A percentile compares a stretch with the other conserved stretches of the same genome.
phyloP scores from a whole-genome alignment of 53 echinoderm and acorn worm genomes.

The Arbacia lixula region DNA sequence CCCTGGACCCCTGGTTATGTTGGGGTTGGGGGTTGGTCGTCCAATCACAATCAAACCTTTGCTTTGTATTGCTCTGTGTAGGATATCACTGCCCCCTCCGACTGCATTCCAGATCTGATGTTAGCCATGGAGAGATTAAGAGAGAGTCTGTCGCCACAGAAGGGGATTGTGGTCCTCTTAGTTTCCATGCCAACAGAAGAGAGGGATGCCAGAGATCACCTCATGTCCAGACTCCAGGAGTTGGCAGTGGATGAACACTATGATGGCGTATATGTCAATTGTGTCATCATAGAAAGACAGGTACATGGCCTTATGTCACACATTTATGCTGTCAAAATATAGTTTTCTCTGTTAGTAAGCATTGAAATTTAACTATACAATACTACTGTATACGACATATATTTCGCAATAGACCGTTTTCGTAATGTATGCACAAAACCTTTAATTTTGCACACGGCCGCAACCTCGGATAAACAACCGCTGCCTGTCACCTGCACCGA shows the following conservation, averaged over 20 bases:
- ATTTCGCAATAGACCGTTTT: no score
- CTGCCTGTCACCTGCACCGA: no score
- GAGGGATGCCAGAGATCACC: neutral
- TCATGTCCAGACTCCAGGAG: conserved; percentile 9
- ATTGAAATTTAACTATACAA: no score
- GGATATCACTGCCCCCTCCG: neutral
- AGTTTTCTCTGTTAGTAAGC: no score
- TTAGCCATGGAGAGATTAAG: neutral
- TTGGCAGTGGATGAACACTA: neutral
- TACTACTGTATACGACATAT: no score
- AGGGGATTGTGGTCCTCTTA: neutral
- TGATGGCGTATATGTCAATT: conserved; percentile 23
- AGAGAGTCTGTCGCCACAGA: neutral
- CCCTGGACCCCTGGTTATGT: no score
- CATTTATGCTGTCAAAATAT: no score
- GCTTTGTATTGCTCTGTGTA: neutral
- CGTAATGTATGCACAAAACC: no score
- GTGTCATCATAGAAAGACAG: conserved; percentile 48
- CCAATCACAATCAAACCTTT: no score
- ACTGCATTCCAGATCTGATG: conserved; percentile 12
- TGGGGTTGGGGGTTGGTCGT: no score
- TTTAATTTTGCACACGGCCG: no score
- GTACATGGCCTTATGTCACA: neutral
- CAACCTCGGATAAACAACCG: no score
- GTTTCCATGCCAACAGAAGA: conserved; percentile 24